Evolutionary conservation across 2,888 invertebrate species (phyloP), one percentile per base, ranked within the genome.

Genomic region (Chymomyza procnemis): DNA sequence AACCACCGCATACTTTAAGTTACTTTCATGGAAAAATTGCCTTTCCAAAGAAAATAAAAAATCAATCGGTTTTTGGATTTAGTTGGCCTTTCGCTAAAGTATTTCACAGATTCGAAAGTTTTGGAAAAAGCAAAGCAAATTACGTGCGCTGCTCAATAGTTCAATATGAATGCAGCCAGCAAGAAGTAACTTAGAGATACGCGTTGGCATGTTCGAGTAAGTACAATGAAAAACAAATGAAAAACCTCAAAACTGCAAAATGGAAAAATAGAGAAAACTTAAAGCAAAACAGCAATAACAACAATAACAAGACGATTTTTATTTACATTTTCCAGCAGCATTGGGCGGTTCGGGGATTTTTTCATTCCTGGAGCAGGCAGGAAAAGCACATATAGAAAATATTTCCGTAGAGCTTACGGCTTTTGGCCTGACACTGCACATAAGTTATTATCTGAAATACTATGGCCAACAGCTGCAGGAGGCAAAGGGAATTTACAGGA

Each of bases 391-490:
- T 30, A 34, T 8, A 26, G 52, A 52, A 62, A 74, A 77, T 79
- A 85, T 80, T 85, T 85, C 84, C 84, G 73, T 73, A 76, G 74
- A 70, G 78, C 82, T 81, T 73, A 73, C 74, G 83, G 79, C 76
- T 68, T 67, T 63, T 72, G 74, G 72, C 76, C 76, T 71, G 85
- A 83, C 83, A 84, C 81, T 75, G 68, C 79, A 79, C 81, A 86
- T 79, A 83, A 84, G 82, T 83, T 86, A 84, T 84, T 86, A 84
- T 84, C 84, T 86, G 70, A 73, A 41, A 73, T 72, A 71, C 79
- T 61, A 26, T 30, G 34, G 22, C 2, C 16, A 26, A 46, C 14
- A 22, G 48, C 16, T 3, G 34, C 12, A 34, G 22, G 4, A 60
- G 12, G 18, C 16, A 48, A 19, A 60, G 19, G 47, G 14, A 48